Conservation (phyloP, 2,113 vertebrate species). For the Psammodynastes pulverulentus region DNA sequence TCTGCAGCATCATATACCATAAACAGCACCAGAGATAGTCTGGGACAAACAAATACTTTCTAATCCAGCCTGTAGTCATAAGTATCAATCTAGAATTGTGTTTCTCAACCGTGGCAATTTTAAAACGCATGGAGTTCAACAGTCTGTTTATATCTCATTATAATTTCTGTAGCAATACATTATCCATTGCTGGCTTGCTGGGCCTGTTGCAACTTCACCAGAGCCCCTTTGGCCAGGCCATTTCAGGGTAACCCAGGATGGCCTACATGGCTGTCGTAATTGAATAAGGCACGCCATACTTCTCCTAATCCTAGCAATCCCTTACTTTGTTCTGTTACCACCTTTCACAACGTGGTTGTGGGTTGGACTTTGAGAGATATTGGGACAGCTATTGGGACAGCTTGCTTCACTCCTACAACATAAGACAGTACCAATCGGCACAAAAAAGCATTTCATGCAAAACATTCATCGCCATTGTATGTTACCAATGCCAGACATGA, state of each 20-base stretch:
- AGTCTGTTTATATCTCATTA: not conserved
- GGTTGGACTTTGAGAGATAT: not conserved
- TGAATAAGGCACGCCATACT: not conserved
- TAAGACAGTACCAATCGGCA: not conserved
- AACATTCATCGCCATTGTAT: not conserved
- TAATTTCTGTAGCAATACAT: not conserved
- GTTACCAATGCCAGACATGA: not conserved
- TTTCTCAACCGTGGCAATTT: not conserved
- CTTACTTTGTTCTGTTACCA: not conserved
- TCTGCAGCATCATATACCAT: not conserved
- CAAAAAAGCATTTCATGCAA: not conserved
- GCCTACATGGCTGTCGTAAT: not conserved
- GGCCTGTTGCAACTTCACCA: not conserved
- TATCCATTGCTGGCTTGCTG: not conserved
- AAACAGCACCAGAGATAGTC: not conserved
- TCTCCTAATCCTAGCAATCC: not conserved
- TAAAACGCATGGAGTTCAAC: not conserved
- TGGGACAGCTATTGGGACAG: not conserved
- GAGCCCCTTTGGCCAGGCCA: not conserved
- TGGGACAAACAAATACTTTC: not conserved
- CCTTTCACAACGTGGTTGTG: not conserved
- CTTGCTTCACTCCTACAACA: not conserved
- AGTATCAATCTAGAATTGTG: not conserved
- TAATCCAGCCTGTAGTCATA: not conserved
- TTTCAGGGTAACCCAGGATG: not conserved